phyloP scores from a whole-genome alignment of 1,140 invertebrate species.

The Ostrea denselamellosa region DNA sequence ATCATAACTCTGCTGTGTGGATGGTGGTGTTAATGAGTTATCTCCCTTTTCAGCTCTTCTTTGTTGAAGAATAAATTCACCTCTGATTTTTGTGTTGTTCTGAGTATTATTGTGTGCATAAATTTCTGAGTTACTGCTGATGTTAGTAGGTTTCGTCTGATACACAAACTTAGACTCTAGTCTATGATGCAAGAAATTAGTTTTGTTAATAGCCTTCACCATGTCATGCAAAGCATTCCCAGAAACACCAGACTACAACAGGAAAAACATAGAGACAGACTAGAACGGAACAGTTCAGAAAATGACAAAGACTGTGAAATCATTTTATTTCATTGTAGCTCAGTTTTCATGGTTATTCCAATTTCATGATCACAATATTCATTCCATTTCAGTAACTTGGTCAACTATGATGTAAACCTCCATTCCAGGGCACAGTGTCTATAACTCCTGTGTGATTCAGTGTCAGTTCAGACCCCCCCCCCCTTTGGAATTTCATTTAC shows the following conservation, averaged over 20 bases:
- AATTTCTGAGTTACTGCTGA: not conserved
- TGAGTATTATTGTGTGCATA: not conserved
- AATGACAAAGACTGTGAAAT: not conserved
- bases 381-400: no score
- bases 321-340: no score
- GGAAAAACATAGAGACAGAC: not conserved
- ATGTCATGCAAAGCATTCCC: conserved; percentile 7
- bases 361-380: no score
- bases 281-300: not conserved
- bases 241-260: conserved; percentile 32
- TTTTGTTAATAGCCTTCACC: conserved; percentile 35
- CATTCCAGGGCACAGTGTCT: no score
- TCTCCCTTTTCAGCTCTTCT: not conserved
- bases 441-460: no score
- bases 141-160: not conserved
- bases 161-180: not conserved
- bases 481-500: no score
- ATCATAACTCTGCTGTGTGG: not conserved
- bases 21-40: not conserved
- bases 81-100: not conserved
- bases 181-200: conserved; percentile 10
- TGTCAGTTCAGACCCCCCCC: no score
- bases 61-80: not conserved
- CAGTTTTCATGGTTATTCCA: no score
- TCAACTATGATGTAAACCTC: no score